These are phyloP conservation scores for Chromobotia macracanthus DNA, from an alignment of 2,797 vertebrate species.

Conservation along the genomic window DNA sequence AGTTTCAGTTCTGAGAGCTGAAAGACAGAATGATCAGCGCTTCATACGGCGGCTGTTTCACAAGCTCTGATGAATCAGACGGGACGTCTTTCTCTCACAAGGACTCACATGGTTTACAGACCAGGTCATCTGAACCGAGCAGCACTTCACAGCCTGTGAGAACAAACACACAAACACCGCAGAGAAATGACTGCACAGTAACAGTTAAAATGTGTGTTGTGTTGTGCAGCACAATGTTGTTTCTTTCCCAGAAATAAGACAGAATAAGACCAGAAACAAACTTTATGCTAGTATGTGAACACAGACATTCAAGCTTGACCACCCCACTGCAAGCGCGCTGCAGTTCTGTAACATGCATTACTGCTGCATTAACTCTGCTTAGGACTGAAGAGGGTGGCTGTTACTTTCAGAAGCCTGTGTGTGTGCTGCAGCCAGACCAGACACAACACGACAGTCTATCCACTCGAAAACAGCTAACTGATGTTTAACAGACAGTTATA, in stretches of 20 bases:
- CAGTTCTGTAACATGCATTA: too few relatives aligned
- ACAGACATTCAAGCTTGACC: neutral
- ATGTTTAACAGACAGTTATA: too few relatives aligned
- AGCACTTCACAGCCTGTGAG: constrained; percentile 89
- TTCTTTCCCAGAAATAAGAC: neutral
- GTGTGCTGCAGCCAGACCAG: too few relatives aligned
- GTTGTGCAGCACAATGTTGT: too few relatives aligned
- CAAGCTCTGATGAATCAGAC: constrained; percentile 8
- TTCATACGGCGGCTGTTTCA: neutral
- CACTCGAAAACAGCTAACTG: too few relatives aligned
- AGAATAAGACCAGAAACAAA: neutral
- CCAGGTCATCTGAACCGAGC: constrained; percentile 90
- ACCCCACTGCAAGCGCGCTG: too few relatives aligned
- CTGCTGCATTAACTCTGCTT: too few relatives aligned
- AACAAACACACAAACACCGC: constrained; percentile 46
- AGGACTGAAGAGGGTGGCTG: too few relatives aligned
- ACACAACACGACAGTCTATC: too few relatives aligned
- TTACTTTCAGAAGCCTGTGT: too few relatives aligned
- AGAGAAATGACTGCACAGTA: constrained; percentile 14
- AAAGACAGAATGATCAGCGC: neutral
- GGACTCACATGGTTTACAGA: constrained; percentile 96
- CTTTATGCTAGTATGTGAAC: too few relatives aligned
- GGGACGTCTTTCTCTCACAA: too few relatives aligned
- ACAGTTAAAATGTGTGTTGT: neutral
- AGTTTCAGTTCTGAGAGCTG: neutral